Percentiles rank a stretch among this genome's conserved stretches.
Evolutionary conservation across 2,888 invertebrate genomes (phyloP).

Genomic region (Agrilus cyanescens): DNA sequence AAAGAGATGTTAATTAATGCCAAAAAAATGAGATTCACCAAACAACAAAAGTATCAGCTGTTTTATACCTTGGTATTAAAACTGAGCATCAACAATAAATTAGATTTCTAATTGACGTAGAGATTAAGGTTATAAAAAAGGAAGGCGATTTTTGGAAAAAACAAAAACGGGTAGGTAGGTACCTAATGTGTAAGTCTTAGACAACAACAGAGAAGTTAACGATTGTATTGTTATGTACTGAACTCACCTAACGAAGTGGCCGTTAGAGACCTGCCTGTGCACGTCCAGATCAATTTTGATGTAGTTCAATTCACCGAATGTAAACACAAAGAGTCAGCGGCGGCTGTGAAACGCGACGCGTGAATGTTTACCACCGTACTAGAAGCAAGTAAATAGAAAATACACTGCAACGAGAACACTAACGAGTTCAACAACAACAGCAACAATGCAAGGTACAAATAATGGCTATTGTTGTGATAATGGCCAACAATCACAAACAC

Average conservation of each 20-base stretch:
- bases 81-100: too few relatives aligned
- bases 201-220: too few relatives aligned
- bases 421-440: slow-evolving; percentile 13
- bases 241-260: slow-evolving; percentile 60
- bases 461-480: slow-evolving; percentile 10
- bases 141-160: too few relatives aligned
- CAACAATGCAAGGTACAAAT: slow-evolving; percentile 10
- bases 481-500: slow-evolving; percentile 16
- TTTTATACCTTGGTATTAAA: too few relatives aligned
- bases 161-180: too few relatives aligned
- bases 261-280: slow-evolving; percentile 60
- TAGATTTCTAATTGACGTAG: too few relatives aligned
- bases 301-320: slow-evolving; percentile 36
- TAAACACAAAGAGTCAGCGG: slow-evolving; percentile 3
- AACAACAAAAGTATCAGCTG: too few relatives aligned
- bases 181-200: too few relatives aligned
- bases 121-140: too few relatives aligned
- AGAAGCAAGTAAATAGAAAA: neutral
- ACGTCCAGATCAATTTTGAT: slow-evolving; percentile 64
- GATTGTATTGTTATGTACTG: neutral
- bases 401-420: neutral
- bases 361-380: neutral
- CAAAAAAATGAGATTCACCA: too few relatives aligned
- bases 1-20: too few relatives aligned
- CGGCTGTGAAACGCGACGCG: slow-evolving; percentile 2